A percentile compares a stretch with the other conserved stretches of the same genome.
phyloP scores from a whole-genome alignment of 2,113 vertebrate species.

The human region DNA sequence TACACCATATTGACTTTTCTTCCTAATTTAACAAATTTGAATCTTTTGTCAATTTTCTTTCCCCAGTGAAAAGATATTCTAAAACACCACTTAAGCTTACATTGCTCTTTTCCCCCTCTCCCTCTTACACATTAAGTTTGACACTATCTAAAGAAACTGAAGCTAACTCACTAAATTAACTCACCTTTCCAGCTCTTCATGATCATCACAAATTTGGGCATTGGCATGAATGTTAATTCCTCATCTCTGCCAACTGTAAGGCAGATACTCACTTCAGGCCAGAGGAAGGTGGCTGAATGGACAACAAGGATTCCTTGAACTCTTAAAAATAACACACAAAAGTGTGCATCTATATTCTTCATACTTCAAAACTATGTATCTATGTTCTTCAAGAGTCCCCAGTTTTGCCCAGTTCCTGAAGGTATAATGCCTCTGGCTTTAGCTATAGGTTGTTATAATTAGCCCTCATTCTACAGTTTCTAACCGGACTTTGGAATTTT shows the following conservation, averaged over 20 bases:
- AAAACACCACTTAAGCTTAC: neutral
- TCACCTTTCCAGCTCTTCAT: neutral
- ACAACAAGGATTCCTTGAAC: neutral
- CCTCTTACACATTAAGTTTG: neutral
- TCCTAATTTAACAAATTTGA: constrained; percentile 61
- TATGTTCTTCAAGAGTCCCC: neutral
- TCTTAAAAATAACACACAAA: neutral
- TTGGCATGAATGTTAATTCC: neutral
- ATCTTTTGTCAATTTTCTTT: constrained; percentile 50
- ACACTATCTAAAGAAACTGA: neutral
- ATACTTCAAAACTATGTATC: neutral
- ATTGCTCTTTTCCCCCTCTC: neutral
- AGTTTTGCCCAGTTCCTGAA: neutral
- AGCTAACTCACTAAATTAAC: neutral
- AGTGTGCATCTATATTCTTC: neutral
- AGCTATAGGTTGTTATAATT: neutral
- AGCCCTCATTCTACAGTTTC: neutral
- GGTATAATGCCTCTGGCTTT: neutral
- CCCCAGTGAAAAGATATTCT: neutral
- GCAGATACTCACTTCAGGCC: neutral
- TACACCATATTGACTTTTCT: constrained; percentile 54
- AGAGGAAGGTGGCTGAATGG: neutral
- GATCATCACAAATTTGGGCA: neutral
- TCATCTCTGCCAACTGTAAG: neutral
- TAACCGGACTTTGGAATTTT: neutral